A percentile compares a stretch with the other conserved stretches of the same genome.
Evolutionary conservation across 2,888 invertebrate species (phyloP).

Genomic region (Heliconius ethilla): DNA sequence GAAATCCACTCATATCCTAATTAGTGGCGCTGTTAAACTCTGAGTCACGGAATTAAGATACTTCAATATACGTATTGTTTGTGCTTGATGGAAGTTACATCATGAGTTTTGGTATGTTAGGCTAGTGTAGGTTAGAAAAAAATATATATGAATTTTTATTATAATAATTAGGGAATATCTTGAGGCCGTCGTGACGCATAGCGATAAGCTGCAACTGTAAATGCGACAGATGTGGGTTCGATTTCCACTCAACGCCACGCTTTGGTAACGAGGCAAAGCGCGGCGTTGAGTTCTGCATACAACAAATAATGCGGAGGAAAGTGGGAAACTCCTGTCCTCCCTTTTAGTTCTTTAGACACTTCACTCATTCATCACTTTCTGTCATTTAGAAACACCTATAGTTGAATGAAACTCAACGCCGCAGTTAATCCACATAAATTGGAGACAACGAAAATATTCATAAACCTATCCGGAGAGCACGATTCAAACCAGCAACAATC

Average conservation of each 20-base stretch:
- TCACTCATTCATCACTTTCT: too few species aligned
- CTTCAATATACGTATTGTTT: conserved; percentile 14
- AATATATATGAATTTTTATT: too few species aligned
- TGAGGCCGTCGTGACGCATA: neutral
- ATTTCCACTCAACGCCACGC: neutral
- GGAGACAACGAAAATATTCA: too few species aligned
- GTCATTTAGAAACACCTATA: too few species aligned
- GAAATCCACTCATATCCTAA: conserved; percentile 57
- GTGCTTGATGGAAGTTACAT: neutral
- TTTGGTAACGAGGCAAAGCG: neutral
- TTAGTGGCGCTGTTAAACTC: conserved; percentile 50
- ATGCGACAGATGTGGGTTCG: neutral
- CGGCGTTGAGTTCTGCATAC: neutral
- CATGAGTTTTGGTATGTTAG: neutral
- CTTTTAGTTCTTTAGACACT: too few species aligned
- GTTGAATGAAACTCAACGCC: too few species aligned
- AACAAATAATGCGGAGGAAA: neutral
- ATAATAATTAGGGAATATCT: too few species aligned
- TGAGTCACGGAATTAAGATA: conserved; percentile 47
- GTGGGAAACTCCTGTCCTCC: neutral
- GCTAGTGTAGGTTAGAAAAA: too few species aligned
- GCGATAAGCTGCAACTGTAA: neutral
- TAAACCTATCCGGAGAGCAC: too few species aligned
- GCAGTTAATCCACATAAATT: too few species aligned
- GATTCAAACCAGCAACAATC: neutral